Conservation (phyloP, 64 coral and sea anemone genomes). For the Orbicella faveolata region DNA sequence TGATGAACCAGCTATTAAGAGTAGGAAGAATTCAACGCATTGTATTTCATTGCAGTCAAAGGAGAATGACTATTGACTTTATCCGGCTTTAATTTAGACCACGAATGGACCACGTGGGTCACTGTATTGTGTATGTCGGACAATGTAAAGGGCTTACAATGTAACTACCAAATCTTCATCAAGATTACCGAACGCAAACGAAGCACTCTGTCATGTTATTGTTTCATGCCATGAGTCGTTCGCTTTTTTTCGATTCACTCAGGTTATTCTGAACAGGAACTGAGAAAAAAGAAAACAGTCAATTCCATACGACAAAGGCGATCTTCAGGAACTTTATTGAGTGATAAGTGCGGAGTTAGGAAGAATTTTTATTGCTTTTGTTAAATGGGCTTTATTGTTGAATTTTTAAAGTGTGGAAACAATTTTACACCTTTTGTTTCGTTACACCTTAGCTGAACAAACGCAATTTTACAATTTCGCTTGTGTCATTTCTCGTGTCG, state of each 20-base stretch:
- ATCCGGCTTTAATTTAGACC: not conserved
- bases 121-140: slow-evolving; percentile 3
- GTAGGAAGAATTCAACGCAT: not conserved
- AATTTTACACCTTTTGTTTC: not conserved
- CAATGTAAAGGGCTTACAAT: slow-evolving; percentile 14
- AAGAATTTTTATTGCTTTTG: not conserved
- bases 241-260: not conserved
- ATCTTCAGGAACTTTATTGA: not conserved
- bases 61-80: slow-evolving; percentile 8
- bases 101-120: slow-evolving; percentile 1
- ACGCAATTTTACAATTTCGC: not conserved
- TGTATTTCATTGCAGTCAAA: not conserved
- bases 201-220: not conserved
- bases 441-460: not conserved
- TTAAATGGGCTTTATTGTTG: slow-evolving; percentile 5
- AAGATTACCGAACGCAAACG: not conserved
- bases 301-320: not conserved
- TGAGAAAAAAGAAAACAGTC: not conserved
- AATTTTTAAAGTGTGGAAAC: slow-evolving; percentile 1
- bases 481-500: not conserved
- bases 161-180: slow-evolving; percentile 7
- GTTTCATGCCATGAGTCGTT: not conserved
- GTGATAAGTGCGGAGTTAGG: not conserved
- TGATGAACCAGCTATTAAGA: not conserved
- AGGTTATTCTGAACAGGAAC: not conserved